Evolutionary conservation across 64 coral and sea anemone species (phyloP).

Genomic region (Hydrozoanthus tunicans): DNA sequence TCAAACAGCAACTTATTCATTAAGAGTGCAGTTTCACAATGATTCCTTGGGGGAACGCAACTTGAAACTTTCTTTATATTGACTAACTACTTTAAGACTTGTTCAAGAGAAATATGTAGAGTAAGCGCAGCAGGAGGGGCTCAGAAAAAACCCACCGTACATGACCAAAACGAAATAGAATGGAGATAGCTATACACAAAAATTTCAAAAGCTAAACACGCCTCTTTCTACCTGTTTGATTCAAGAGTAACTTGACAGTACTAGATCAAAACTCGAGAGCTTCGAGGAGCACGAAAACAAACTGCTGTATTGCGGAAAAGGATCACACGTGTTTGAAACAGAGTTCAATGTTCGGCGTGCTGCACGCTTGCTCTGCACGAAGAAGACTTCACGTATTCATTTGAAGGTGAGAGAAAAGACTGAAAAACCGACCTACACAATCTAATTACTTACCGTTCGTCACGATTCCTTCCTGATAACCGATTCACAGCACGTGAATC

Average conservation of each 20-base stretch:
- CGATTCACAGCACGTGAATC: background rate
- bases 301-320: background rate
- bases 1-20: background rate
- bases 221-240: background rate
- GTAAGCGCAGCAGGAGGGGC: conserved; percentile 24
- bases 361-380: conserved; percentile 9
- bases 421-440: background rate
- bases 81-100: conserved; percentile 27
- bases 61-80: conserved; percentile 49
- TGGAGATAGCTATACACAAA: conserved; percentile 8
- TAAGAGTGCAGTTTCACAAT: conserved; percentile 7
- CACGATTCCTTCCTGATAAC: background rate
- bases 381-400: conserved; percentile 46
- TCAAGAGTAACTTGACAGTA: conserved; percentile 10
- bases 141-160: conserved; percentile 20
- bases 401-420: background rate
- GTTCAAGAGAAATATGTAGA: conserved; percentile 39
- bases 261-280: background rate
- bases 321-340: conserved; percentile 24
- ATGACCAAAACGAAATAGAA: conserved; percentile 10
- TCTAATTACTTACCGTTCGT: conserved; percentile 19
- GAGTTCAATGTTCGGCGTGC: background rate
- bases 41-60: conserved; percentile 4
- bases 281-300: background rate
- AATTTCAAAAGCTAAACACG: conserved; percentile 4